These are phyloP conservation scores for Crossaster papposus DNA, from an alignment of 53 echinoderm and acorn worm species.

Conservation along the genomic window DNA sequence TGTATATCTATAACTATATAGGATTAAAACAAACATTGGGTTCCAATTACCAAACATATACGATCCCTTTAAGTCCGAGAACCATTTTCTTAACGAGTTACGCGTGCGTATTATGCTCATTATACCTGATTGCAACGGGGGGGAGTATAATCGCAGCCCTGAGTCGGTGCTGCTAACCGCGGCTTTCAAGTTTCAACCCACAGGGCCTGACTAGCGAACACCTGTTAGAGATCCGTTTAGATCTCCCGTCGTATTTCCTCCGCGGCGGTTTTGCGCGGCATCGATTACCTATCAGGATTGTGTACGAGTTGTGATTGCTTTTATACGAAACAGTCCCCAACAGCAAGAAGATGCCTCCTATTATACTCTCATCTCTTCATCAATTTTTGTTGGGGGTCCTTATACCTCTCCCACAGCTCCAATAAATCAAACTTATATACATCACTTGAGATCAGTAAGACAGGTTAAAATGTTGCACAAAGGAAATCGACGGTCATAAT, in stretches of 20 bases:
- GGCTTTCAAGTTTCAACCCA: not conserved
- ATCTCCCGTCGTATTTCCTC: constrained; percentile 3
- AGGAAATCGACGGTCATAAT: not conserved
- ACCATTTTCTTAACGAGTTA: no score
- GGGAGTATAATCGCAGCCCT: no score
- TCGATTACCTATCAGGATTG: constrained; percentile 6
- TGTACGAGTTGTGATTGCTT: constrained; percentile 5
- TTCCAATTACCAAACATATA: no score
- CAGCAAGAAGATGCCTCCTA: not conserved
- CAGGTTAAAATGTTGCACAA: not conserved
- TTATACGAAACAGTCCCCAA: not conserved
- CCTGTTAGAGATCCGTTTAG: not conserved
- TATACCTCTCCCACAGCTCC: not conserved
- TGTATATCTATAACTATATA: no score
- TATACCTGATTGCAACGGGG: no score
- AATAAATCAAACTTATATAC: not conserved
- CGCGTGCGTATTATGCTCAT: no score
- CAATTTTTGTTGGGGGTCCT: not conserved
- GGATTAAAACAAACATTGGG: no score
- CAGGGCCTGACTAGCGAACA: not conserved
- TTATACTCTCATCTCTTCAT: not conserved
- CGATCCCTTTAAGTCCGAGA: no score
- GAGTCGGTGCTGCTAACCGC: no score
- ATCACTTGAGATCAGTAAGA: not conserved
- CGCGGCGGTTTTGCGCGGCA: not conserved